These are phyloP conservation scores for Drosophila erecta DNA, from an alignment of 1,140 invertebrate genomes.

Conservation along the genomic window DNA sequence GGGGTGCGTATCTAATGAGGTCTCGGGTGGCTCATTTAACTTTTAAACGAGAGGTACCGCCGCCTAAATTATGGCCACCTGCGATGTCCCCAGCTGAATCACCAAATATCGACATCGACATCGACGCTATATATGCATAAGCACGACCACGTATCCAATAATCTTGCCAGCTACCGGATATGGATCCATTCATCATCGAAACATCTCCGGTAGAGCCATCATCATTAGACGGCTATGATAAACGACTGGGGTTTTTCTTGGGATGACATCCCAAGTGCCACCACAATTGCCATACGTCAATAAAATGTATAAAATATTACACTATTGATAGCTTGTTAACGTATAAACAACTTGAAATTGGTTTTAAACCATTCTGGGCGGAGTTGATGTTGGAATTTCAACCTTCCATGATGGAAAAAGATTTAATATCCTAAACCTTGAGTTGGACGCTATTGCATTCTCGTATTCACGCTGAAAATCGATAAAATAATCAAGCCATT, in stretches of 20 bases:
- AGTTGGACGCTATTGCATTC: no score
- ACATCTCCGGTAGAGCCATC: slow-evolving; percentile 15
- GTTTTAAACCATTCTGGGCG: no score
- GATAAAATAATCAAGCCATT: neutral
- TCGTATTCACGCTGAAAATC: neutral
- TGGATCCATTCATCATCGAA: slow-evolving; percentile 59
- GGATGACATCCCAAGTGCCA: slow-evolving; percentile 4
- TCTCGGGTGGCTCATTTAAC: slow-evolving; percentile 57
- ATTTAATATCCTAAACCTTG: no score
- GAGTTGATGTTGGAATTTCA: neutral
- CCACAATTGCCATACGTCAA: neutral
- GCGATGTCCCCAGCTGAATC: slow-evolving; percentile 50
- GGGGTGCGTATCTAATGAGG: slow-evolving; percentile 56
- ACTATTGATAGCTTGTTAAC: neutral
- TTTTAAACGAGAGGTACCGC: slow-evolving; percentile 46
- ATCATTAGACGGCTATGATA: slow-evolving; percentile 25
- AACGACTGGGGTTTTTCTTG: neutral
- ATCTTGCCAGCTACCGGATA: slow-evolving; percentile 62
- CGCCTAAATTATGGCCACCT: slow-evolving; percentile 65
- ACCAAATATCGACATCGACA: slow-evolving; percentile 34
- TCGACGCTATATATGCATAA: slow-evolving; percentile 21
- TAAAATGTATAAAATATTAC: slow-evolving; percentile 3
- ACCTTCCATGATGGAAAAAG: neutral
- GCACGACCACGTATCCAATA: slow-evolving; percentile 23
- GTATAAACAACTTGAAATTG: neutral